Evolutionary conservation across 2,113 vertebrate genomes (phyloP), one percentile per base, ranked within the genome.

Genomic region (Hippocampus barbouri): DNA sequence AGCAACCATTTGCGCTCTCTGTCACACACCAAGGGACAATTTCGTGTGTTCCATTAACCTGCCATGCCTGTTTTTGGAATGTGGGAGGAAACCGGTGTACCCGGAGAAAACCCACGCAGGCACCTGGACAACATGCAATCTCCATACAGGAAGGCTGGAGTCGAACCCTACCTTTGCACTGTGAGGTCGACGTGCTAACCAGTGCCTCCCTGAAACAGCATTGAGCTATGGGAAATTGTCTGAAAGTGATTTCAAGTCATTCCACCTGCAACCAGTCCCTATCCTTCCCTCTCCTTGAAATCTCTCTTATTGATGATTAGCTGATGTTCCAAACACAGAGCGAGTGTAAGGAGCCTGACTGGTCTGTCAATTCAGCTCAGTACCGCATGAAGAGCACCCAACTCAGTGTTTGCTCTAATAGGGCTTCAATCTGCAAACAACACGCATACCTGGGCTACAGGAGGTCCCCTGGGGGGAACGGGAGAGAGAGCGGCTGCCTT

Each of bases 251-350:
- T 67, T 51, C 10, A 74, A 25, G n/a, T 70, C n/a, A 15, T 66
- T 59, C 66, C 34, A 23, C 53, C 14, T 23, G 14, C 49, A 38
- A 54, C 20, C 14, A 65, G 65, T 5, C 54, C 65, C 2, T 59
- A 15, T 16, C 0, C 30, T n/a, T 77, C 20, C 27, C 62, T 53
- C 68, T 72, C 68, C 53, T 38, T 62, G 65, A 67, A 69, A 70
- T 74, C 69, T 71, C 68, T 75, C 75, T 81, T 90, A 89, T 89
- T 90, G 90, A 91, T 91, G 88, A 93, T 91, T 89, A 91, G 81
- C 72, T 73, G 84, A 78, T 86, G 85, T 81, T 87, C 76, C 76
- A 79, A 63, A 69, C 77, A 82, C 81, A 78, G 82, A 87, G 77
- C 80, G 69, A 76, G 80, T 87, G 85, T 91, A 92, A 87, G 77